Evolutionary conservation across 2,113 vertebrate genomes (phyloP), one percentile per base, ranked within the genome.

Genomic region (Macquaria australasica): DNA sequence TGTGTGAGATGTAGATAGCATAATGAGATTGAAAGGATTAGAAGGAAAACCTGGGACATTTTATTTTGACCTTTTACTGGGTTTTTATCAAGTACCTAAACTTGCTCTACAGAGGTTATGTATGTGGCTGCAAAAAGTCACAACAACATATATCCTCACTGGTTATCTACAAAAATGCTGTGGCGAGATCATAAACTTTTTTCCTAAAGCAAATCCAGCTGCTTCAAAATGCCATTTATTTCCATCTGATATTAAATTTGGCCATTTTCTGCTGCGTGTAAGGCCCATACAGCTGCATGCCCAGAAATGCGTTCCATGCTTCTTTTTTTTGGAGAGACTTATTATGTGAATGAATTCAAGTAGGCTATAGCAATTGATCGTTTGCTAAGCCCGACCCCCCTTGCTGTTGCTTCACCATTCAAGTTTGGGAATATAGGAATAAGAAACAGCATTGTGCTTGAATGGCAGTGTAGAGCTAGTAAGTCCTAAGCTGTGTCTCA

Each of bases 1-100:
- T 48, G 45, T 48, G 45, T 48, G 58, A 56, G 25, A 56, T 53
- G 28, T 20, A 66, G 41, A 76, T 53, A 10, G 23, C 69, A 10
- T 50, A 39, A 50, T 34, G 73, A 45, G 53, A 86, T 34, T 41
- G 18, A 78, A 51, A 58, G 64, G 66, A 75, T 84, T 50, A 58
- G 21, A 55, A 50, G 58, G 63, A 48, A 81, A 71, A 39, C 18
- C 15, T 34, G 16, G 15, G 41, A n/a, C n/a, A 1, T 45, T 37
- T 68, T 28, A 37, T 66, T 50, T 28, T 53, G 59, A 53, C 34
- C 12, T 72, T 59, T 43, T 5, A n/a, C 23, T 41, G 3, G 5
- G 8, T 76, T 28, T 53, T 51, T 71, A 71, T 66, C 1, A 51
- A 77, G 11, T 6, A 8, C 11, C 8, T 9, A 72, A 67, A 53